Conservation (phyloP, 2,797 vertebrate genomes). For the Acomys russatus region DNA sequence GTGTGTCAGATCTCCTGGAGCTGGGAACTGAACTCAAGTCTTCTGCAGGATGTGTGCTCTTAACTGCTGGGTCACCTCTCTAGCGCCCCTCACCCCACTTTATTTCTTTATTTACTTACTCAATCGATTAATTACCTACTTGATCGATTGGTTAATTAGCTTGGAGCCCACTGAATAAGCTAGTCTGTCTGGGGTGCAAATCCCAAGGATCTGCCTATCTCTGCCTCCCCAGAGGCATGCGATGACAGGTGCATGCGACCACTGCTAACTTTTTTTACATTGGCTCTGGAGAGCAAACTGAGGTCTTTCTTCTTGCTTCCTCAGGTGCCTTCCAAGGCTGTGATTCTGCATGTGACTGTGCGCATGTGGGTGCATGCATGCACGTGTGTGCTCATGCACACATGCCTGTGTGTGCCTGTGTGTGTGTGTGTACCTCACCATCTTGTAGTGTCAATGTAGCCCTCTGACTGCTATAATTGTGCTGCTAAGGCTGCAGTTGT, state of each 20-base stretch:
- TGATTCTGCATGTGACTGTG: neutral
- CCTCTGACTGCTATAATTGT: too few species aligned
- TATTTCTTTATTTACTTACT: neutral
- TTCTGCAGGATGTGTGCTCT: neutral
- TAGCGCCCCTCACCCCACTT: neutral
- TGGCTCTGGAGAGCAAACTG: neutral
- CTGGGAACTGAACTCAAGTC: too few species aligned
- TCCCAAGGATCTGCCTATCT: neutral
- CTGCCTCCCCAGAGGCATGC: neutral
- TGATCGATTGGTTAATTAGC: neutral
- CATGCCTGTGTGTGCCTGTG: neutral
- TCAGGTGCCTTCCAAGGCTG: neutral
- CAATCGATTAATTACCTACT: neutral
- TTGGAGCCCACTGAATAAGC: neutral
- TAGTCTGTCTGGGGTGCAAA: neutral
- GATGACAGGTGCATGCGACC: fast-evolving
- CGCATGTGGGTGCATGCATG: neutral
- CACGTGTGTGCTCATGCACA: neutral
- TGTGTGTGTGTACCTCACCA: neutral
- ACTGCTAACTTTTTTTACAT: neutral
- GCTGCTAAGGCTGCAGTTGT: neutral
- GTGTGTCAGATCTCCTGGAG: neutral
- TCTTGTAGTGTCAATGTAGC: neutral
- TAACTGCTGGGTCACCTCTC: neutral
- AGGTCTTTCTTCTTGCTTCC: neutral